Conservation (phyloP, 1,140 invertebrate genomes). For the Maconellicoccus hirsutus region DNA sequence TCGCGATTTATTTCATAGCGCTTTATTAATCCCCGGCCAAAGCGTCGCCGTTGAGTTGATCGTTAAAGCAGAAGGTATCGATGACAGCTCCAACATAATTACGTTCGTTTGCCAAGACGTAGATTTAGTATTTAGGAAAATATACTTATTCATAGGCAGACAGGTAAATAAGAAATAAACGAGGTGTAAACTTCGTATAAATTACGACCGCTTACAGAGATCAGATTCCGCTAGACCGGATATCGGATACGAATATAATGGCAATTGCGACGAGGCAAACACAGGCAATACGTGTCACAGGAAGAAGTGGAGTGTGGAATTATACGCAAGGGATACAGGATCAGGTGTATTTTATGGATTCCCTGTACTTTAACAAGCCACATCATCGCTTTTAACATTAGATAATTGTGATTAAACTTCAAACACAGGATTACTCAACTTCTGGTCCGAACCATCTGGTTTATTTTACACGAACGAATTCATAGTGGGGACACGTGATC, state of each 20-base stretch:
- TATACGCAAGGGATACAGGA: constrained; percentile 26
- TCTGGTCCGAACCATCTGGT: constrained; percentile 26
- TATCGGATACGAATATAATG: constrained; percentile 28
- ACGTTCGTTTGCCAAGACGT: constrained; percentile 25
- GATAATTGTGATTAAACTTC: background rate
- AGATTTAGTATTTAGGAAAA: constrained; percentile 24
- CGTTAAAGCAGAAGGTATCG: constrained; percentile 23
- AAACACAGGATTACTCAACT: constrained; percentile 27
- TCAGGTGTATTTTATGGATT: constrained; percentile 25
- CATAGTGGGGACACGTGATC: constrained; percentile 27
- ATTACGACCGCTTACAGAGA: constrained; percentile 12
- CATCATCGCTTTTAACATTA: too few species aligned
- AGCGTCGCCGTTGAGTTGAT: constrained; percentile 20
- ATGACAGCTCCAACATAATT: constrained; percentile 26
- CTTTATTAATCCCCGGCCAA: background rate
- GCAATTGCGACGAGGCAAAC: constrained; percentile 27
- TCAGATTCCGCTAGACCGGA: constrained; percentile 27
- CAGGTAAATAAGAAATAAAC: constrained; percentile 23
- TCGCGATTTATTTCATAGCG: background rate
- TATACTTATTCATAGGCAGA: constrained; percentile 27
- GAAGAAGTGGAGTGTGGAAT: constrained; percentile 27
- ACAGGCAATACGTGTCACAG: constrained; percentile 27
- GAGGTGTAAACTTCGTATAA: background rate
- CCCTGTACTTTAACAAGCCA: too few species aligned
- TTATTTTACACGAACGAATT: constrained; percentile 27